Conservation (phyloP, 2,888 invertebrate species). For the Carpatolechia fugitivella region DNA sequence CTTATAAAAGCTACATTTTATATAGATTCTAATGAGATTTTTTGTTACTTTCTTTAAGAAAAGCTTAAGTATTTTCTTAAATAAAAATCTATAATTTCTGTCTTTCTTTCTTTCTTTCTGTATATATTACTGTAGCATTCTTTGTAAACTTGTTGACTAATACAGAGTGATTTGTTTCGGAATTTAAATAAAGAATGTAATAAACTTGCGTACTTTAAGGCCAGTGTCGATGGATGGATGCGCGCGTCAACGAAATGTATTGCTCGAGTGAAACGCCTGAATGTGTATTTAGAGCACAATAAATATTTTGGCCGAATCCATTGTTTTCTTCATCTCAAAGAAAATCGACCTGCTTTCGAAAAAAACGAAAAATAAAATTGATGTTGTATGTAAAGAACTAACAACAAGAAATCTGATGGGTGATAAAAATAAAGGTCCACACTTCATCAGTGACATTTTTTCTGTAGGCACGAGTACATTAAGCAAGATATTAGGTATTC, state of each 20-base stretch:
- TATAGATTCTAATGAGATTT: too few species aligned
- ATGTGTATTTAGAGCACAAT: constrained; percentile 2
- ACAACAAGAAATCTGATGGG: too few species aligned
- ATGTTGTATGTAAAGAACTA: too few species aligned
- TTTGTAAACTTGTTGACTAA: not conserved
- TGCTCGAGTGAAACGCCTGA: not conserved
- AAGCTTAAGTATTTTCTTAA: too few species aligned
- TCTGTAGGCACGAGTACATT: too few species aligned
- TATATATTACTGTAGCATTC: not conserved
- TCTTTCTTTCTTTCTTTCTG: too few species aligned
- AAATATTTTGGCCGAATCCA: not conserved
- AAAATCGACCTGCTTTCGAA: not conserved
- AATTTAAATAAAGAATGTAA: not conserved
- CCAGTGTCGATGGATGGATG: constrained; percentile 9
- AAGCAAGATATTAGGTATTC: too few species aligned
- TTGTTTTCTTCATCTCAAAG: not conserved
- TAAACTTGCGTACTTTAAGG: not conserved
- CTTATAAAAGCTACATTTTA: too few species aligned
- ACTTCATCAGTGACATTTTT: too few species aligned
- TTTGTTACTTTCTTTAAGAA: too few species aligned
- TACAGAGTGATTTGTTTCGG: not conserved
- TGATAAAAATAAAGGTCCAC: too few species aligned
- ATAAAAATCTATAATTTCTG: not conserved
- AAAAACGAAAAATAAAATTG: too few species aligned
- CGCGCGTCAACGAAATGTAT: not conserved